Evolutionary conservation across 1,140 invertebrate genomes (phyloP), one percentile per base, ranked within the genome.

Genomic region (Trichoplusia ni): DNA sequence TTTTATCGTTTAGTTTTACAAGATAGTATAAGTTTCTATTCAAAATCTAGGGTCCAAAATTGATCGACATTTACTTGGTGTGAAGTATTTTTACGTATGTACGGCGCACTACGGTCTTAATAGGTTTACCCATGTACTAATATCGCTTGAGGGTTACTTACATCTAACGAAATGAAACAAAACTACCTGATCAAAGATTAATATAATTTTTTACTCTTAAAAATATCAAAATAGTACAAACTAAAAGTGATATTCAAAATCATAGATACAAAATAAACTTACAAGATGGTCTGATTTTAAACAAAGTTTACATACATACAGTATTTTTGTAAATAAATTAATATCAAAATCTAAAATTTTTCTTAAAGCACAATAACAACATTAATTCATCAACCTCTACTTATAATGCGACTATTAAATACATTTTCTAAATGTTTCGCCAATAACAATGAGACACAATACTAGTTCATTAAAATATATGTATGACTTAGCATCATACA

Each of bases 131-230:
- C n/a, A n/a, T n/a, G n/a, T n/a, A n/a, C n/a, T n/a, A n/a, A n/a
- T n/a, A n/a, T n/a, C n/a, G n/a, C n/a, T n/a, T n/a, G n/a, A n/a
- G n/a, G n/a, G n/a, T n/a, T n/a, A n/a, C n/a, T n/a, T 47, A 27
- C 44, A 16, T 25, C 21, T 47, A 47, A 47, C 38, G 49, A 49
- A 73, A 71, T 67, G 21, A 73, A 76, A 76, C 46, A 63, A 73
- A 60, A 49, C 46, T 54, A 70, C 49, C 25, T 64, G 71, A 73
- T 73, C 64, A 68, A 70, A 59, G 14, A 68, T 64, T 68, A 67
- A 64, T 53, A 69, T 71, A 68, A 54, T 64, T 71, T 62, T 51
- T 67, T 70, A 54, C 31, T 66, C 68, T 73, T 73, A 70, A 62
- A 71, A 71, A 67, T 73, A 75, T 70, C 54, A 67, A 72, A 73